A percentile compares a stretch with the other conserved stretches of the same genome.
These are phyloP conservation scores for Archaeoteleia sp. DNA, from an alignment of 2,888 invertebrate species.

Conservation along the genomic window DNA sequence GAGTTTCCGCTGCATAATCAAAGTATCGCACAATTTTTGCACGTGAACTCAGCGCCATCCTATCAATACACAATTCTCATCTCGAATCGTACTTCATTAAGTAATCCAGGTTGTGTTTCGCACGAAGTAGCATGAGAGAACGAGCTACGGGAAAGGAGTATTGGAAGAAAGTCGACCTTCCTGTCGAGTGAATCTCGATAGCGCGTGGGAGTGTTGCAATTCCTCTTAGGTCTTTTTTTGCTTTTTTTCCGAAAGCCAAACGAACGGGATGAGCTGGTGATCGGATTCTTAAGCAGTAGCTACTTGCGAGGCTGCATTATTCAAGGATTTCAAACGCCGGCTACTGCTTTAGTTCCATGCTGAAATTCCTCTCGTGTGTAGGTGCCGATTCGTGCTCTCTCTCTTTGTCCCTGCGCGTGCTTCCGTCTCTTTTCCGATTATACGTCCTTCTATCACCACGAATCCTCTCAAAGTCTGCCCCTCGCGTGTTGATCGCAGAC, in stretches of 20 bases:
- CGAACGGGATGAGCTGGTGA: constrained; percentile 58
- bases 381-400: constrained; percentile 66
- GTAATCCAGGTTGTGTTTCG: constrained; percentile 41
- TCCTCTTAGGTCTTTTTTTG: constrained; percentile 27
- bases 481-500: constrained; percentile 49
- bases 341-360: constrained; percentile 48
- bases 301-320: constrained; percentile 67
- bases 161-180: constrained; percentile 43
- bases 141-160: constrained; percentile 18
- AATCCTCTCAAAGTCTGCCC: constrained; percentile 40
- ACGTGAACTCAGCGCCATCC: constrained; percentile 29
- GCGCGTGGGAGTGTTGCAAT: constrained; percentile 40
- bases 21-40: constrained; percentile 37
- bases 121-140: constrained; percentile 30
- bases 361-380: constrained; percentile 59
- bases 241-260: constrained; percentile 45
- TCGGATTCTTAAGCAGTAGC: constrained; percentile 65
- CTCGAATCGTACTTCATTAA: constrained; percentile 50
- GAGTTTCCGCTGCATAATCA: constrained; percentile 36
- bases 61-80: constrained; percentile 35
- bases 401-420: constrained; percentile 19
- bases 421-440: constrained; percentile 17
- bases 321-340: constrained; percentile 60
- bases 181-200: constrained; percentile 50
- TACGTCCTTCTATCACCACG: constrained; percentile 41